Conservation (phyloP, 2,113 vertebrate genomes). For the Microtus pennsylvanicus region DNA sequence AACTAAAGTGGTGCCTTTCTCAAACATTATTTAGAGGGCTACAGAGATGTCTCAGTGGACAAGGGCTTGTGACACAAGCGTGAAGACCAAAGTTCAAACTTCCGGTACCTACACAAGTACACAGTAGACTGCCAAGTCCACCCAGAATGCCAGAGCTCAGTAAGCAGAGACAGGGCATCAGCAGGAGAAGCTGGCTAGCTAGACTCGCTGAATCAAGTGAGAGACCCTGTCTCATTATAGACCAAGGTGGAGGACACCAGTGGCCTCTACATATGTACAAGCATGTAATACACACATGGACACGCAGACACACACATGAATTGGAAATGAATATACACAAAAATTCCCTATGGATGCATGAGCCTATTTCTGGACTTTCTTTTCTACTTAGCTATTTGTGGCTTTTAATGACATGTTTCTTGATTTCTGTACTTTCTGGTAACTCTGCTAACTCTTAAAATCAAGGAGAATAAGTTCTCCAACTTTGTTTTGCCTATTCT, state of each 20-base stretch:
- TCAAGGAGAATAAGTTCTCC: neutral
- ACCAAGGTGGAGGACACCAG: neutral
- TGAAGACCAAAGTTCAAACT: neutral
- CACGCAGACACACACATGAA: neutral
- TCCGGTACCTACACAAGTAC: neutral
- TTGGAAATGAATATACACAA: neutral
- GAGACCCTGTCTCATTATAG: neutral
- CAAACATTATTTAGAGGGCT: neutral
- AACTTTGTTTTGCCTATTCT: neutral
- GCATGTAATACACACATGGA: neutral
- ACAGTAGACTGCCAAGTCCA: neutral
- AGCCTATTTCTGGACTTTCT: constrained; percentile 5
- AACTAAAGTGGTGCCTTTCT: neutral
- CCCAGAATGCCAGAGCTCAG: neutral
- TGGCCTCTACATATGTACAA: neutral
- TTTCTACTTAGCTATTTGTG: neutral
- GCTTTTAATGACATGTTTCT: neutral
- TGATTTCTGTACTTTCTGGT: neutral
- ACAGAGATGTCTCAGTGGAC: neutral
- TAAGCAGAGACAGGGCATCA: neutral
- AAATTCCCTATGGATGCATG: neutral
- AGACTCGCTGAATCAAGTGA: neutral
- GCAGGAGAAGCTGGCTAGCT: neutral
- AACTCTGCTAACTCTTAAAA: constrained; percentile 19
- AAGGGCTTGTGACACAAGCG: neutral